Conservation (phyloP, 2,888 invertebrate genomes). For the Lissonota sp. region DNA sequence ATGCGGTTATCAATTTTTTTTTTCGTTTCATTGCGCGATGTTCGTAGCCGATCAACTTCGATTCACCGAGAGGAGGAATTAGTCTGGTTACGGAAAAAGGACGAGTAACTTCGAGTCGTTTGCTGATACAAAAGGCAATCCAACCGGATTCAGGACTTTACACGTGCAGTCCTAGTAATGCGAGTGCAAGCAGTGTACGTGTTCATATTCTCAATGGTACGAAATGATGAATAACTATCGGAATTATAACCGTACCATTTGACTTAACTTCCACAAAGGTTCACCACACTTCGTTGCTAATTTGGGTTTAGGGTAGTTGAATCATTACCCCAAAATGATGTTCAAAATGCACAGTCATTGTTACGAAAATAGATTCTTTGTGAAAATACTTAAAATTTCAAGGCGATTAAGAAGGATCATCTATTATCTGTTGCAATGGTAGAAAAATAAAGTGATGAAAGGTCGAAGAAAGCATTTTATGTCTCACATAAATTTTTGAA, state of each 20-base stretch:
- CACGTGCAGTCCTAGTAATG: slow-evolving; percentile 94
- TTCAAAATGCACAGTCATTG: too few species aligned
- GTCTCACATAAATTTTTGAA: too few species aligned
- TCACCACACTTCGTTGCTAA: background rate
- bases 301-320: too few species aligned
- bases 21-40: slow-evolving; percentile 59
- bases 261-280: background rate
- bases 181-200: slow-evolving; percentile 90
- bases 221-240: slow-evolving; percentile 13
- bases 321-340: too few species aligned
- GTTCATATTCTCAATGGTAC: slow-evolving; percentile 95
- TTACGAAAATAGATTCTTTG: too few species aligned
- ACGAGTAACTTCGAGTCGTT: slow-evolving; percentile 91
- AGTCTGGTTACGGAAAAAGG: slow-evolving; percentile 95
- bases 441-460: too few species aligned
- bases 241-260: background rate
- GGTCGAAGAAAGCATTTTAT: too few species aligned
- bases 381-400: too few species aligned
- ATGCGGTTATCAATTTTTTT: slow-evolving; percentile 3
- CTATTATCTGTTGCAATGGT: too few species aligned
- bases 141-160: slow-evolving; percentile 93
- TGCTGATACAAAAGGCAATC: slow-evolving; percentile 92
- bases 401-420: too few species aligned
- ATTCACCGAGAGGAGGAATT: slow-evolving; percentile 94
- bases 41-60: slow-evolving; percentile 93